Evolutionary conservation across 2,113 vertebrate genomes (phyloP), one percentile per base, ranked within the genome.

Genomic region (Coracopsis vasa): DNA sequence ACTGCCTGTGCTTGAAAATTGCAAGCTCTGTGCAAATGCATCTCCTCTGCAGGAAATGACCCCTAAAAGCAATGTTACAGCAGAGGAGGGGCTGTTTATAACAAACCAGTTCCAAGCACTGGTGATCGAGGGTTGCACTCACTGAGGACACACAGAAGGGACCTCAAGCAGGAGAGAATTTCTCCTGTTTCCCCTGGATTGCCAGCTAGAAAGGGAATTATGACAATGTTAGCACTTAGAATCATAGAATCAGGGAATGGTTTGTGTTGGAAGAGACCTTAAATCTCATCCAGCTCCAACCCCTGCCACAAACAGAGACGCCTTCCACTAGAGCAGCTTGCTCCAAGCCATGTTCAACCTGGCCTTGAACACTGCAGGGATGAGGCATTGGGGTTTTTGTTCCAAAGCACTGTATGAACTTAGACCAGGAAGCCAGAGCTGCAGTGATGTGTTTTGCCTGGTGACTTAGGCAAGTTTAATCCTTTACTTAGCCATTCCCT

Each of bases 91-190:
- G 24, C 4, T 44, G 51, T 64, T n/a, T 11, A 2, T 15, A 4
- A 9, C 27, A 42, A 53, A 54, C 16, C 31, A 7, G 10, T 6
- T 61, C 37, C 41, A 10, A 16, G 60, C 5, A 2, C 85, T 33
- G 18, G 10, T 47, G 66, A 2, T 10, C 0, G 0, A n/a, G 74
- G 56, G n/a, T 42, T 75, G n/a, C 54, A 20, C 21, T 21, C 45
- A 7, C 6, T 0, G 47, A 44, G 66, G 27, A 39, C 16, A 44
- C 25, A 8, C 42, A 77, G 67, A 73, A 82, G 13, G 6, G 14
- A 48, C 77, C 44, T 42, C 41, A 67, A 58, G 51, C 47, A 56
- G 60, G 27, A 21, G 48, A 51, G 47, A 78, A 29, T 75, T 91
- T 60, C 51, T 42, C 64, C 51, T 88, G 61, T 75, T 91, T 60